Conservation (phyloP, 2,113 vertebrate species). For the Lepidiolamprologus cunningtoni region DNA sequence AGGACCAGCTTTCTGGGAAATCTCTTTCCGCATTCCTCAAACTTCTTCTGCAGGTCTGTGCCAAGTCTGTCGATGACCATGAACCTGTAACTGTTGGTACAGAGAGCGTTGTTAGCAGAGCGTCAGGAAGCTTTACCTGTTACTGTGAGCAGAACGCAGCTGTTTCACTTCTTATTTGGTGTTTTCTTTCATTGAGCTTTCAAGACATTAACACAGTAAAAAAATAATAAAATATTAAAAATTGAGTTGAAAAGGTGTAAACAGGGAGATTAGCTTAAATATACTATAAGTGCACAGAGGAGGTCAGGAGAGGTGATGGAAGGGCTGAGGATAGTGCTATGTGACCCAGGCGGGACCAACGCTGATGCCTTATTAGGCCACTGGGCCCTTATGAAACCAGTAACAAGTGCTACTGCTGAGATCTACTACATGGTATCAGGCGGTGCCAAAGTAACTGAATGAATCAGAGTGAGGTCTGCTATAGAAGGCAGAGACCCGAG, state of each 20-base stretch:
- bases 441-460: not conserved
- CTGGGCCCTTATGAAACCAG: not conserved
- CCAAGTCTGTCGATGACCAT: conserved; percentile 97
- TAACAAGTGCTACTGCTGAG: not conserved
- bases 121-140: not conserved
- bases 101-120: not conserved
- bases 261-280: not conserved
- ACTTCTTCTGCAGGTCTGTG: conserved; percentile 90
- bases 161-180: accelerated
- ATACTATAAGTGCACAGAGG: not conserved
- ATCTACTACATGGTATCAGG: not conserved
- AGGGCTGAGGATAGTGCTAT: not conserved
- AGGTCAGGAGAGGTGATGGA: not conserved
- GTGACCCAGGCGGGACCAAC: not conserved
- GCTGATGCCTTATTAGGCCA: not conserved
- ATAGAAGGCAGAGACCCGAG: not conserved
- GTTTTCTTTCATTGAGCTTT: not conserved
- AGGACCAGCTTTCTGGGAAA: conserved; percentile 89
- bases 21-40: conserved; percentile 78
- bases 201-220: not conserved
- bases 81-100: conserved; percentile 82
- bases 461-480: not conserved
- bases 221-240: not conserved
- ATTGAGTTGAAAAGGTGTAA: not conserved
- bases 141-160: not conserved